Evolutionary conservation across 1,140 invertebrate species (phyloP), one percentile per base, ranked within the genome.

Genomic region (Leptonema lineaticorne): DNA sequence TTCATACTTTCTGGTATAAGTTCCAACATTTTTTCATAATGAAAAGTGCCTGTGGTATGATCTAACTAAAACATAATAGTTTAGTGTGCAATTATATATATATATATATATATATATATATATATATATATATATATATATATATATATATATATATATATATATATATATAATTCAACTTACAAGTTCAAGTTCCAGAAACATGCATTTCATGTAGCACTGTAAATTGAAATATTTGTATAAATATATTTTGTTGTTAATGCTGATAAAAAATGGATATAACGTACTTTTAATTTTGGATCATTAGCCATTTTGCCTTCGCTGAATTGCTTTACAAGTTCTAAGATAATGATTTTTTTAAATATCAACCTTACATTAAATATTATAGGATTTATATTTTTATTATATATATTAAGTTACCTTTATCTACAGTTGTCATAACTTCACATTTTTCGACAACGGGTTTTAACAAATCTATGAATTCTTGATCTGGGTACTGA

Each of bases 121-220:
- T 5, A 16, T 50, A 66, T 41, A n/a, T 41, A 45, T 6, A 29
- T 6, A 24, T 7, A 22, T 45, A 63, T 58, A 58, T 59, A 59
- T 22, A n/a, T 30, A 28, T 16, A 18, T 33, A 29, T 18, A 64
- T 29, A 48, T 27, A 48, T 26, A 64, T 62, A 50, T 64, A 20
- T 26, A 16, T 48, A 50, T 20, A 41, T n/a, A 29, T 5, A 16
- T 50, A 66, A 33, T 62, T 0, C 9, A 63, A 70, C 74, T 74
- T 70, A 74, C 74, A 20, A 75, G 64, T 67, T 75, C 73, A 63
- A 74, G 71, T 57, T 75, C 74, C 20, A 75, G 26, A 50, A 75
- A 75, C 60, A 75, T 75, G 58, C 74, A 75, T 60, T 74, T 75
- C 73, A 75, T 74, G 59, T 75, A 75, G 33, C 74, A 75, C 74